Conservation (phyloP, 2,888 invertebrate species). For the Tuta absoluta region DNA sequence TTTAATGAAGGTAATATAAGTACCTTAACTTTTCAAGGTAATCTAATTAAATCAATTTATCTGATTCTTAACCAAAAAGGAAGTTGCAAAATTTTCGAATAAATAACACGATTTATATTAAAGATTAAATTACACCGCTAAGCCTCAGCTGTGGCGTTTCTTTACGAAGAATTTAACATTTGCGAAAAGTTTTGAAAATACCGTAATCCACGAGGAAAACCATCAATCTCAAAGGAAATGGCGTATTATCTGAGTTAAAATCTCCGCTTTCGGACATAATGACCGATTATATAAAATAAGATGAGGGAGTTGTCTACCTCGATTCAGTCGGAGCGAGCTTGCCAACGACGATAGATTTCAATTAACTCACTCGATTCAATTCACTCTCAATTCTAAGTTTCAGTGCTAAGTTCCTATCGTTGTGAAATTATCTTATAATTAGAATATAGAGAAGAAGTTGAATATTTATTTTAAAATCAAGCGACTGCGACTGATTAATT, state of each 20-base stretch:
- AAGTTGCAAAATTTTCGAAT: neutral
- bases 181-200: slow-evolving; percentile 6
- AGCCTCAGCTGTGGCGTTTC: slow-evolving; percentile 15
- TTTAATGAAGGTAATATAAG: too few species aligned
- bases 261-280: slow-evolving; percentile 55
- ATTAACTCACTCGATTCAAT: slow-evolving; percentile 43
- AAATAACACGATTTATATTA: slow-evolving; percentile 14
- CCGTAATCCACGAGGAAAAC: slow-evolving; percentile 24
- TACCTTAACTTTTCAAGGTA: slow-evolving; percentile 5
- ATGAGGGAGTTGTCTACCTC: slow-evolving; percentile 59
- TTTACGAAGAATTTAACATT: slow-evolving; percentile 4
- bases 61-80: neutral
- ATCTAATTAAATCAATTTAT: neutral
- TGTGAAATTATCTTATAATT: neutral
- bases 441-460: neutral
- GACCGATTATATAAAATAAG: slow-evolving; percentile 63
- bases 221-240: slow-evolving; percentile 50
- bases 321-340: slow-evolving; percentile 32
- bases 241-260: slow-evolving; percentile 53
- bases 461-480: too few species aligned
- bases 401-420: neutral
- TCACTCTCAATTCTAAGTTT: slow-evolving; percentile 6
- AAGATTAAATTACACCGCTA: slow-evolving; percentile 17
- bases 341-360: slow-evolving; percentile 40
- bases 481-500: too few species aligned